phyloP scores from a whole-genome alignment of 2,888 invertebrate genomes.

The Agrotis ipsilon region DNA sequence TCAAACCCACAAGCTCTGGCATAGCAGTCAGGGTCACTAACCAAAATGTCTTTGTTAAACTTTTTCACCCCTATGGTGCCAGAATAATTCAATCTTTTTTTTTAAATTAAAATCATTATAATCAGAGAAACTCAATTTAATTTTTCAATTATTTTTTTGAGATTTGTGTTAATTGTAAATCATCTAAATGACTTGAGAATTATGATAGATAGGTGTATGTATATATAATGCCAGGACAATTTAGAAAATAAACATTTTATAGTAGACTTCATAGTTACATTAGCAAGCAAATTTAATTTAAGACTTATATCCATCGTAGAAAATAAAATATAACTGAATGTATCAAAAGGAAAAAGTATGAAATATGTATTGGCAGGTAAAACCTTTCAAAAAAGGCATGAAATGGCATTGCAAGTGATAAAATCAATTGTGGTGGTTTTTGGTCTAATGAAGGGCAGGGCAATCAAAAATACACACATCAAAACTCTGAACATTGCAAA shows the following conservation, averaged over 20 bases:
- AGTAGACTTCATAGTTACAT: background rate
- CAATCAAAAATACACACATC: conserved; percentile 3
- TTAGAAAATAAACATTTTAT: background rate
- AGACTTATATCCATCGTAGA: background rate
- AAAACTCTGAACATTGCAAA: background rate
- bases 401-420: background rate
- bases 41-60: no score
- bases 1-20: no score
- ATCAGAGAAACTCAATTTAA: background rate
- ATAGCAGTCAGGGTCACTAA: no score
- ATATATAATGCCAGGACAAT: background rate
- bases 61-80: no score
- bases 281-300: conserved; percentile 1
- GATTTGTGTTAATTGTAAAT: background rate
- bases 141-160: background rate
- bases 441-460: background rate
- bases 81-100: no score
- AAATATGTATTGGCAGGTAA: background rate
- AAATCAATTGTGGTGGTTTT: background rate
- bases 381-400: conserved; percentile 1
- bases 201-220: no score
- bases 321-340: background rate
- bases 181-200: background rate
- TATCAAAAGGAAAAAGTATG: background rate
- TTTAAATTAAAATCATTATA: background rate